Base-by-base conservation (phyloP, 2,113 vertebrate species). In the Carollia perspicillata region DNA sequence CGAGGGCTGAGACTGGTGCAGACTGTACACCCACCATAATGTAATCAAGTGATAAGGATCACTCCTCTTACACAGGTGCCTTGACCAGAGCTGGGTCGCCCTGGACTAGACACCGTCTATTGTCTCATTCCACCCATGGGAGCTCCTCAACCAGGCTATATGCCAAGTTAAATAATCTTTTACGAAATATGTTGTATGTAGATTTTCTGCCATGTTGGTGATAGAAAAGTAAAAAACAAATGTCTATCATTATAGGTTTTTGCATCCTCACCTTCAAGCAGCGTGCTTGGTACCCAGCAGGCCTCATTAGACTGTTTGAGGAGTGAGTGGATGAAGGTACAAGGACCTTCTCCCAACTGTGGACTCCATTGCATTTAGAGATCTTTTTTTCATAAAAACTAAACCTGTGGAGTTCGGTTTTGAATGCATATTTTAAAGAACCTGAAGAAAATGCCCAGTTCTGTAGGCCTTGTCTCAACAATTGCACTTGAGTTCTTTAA, bases 241-340 rank as follows among this genome's bases (percentile, higher is more conserved):
- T 12, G 26, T 75, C 66, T 66, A 33, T n/a, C 51, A 35, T 71
- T 22, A 9, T 0, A 33, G 7, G 81, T 17, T 26, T 86, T 71
- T 90, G 26, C 1, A 30, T 20, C 80, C 17, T 23, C 14, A 23
- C 37, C 42, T 26, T 81, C 13, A 20, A 55, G 44, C 5, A 26
- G 66, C 11, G 3, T 26, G 11, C 3, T 0, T 8, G 20, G 8
- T 28, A 30, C 79, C 40, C 16, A 37, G 2, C 12, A 65, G 68
- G 22, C 17, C 42, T 69, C 42, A 2, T 26, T 55, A 33, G 44
- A 60, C 23, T 3, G 5, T 16, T 23, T 20, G 60, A 16, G 4
- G 22, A 20, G 12, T 11, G 7, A 47, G 14, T 0, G 9, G 26
- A 20, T 14, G 35, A 30, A 44, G 0, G 0, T 0, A 0, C 6